A percentile compares a stretch with the other conserved stretches of the same genome.
Evolutionary conservation across 2,888 invertebrate genomes (phyloP).

Genomic region (Chouioia cunea): DNA sequence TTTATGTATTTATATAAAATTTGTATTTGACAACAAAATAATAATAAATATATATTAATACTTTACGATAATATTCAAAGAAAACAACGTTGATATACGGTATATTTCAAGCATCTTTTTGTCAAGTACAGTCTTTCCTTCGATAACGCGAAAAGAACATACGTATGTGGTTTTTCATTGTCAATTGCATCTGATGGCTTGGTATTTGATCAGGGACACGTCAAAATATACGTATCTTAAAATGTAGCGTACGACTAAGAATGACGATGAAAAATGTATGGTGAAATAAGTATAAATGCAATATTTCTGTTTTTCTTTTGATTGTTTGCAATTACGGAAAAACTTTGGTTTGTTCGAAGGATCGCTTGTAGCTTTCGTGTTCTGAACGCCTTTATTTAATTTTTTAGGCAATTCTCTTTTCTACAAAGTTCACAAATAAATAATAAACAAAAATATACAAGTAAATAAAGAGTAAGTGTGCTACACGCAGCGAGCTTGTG

Average conservation of each 20-base stretch:
- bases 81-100: not conserved
- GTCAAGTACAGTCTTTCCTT: slow-evolving; percentile 39
- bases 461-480: slow-evolving; percentile 51
- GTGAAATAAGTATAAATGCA: slow-evolving; percentile 29
- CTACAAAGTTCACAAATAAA: not conserved
- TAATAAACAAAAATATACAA: slow-evolving; percentile 29
- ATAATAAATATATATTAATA: slow-evolving; percentile 14
- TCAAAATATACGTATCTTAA: slow-evolving; percentile 7
- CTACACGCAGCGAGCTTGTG: slow-evolving; percentile 65
- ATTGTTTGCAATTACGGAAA: slow-evolving; percentile 6
- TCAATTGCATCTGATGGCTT: not conserved
- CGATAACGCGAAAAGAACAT: slow-evolving; percentile 34
- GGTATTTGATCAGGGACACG: no score
- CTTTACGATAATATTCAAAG: not conserved
- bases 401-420: slow-evolving; percentile 19
- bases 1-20: slow-evolving; percentile 18
- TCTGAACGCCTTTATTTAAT: slow-evolving; percentile 19
- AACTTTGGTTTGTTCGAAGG: slow-evolving; percentile 44
- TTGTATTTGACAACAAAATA: slow-evolving; percentile 11
- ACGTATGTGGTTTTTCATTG: slow-evolving; percentile 3
- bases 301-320: slow-evolving; percentile 16
- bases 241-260: slow-evolving; percentile 33
- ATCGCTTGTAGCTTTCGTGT: slow-evolving; percentile 44
- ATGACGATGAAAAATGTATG: slow-evolving; percentile 47
- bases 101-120: slow-evolving; percentile 24